Base-by-base conservation (phyloP, 1,140 invertebrate genomes). In the Papilio polytes region DNA sequence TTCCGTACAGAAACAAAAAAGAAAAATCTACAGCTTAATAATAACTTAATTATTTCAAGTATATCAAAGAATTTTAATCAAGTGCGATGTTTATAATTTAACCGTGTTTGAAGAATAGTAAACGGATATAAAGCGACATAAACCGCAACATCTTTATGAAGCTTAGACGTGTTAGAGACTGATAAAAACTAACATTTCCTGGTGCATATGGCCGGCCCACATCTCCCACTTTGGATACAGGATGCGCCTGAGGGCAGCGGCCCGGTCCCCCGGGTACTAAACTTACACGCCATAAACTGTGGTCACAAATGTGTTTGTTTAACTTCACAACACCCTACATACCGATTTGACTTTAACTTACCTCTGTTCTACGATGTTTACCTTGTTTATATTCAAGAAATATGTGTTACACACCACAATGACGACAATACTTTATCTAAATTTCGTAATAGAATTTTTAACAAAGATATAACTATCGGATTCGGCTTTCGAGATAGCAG, bases 161-260 rank as follows among this genome's bases (percentile, higher is more conserved):
- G 63, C 83, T 15, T 83, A 83, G 83, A 82, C 88, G 90, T 87
- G 86, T 85, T 85, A 88, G 86, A 92, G 90, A 92, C 89, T 85
- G 87, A 87, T 91, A 85, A 91, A 92, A 92, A 92, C 92, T 87
- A 83, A 90, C 91, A 92, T 93, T 92, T 89, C 92, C 91, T 88
- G 89, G 89, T 91, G 89, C 80, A 91, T 89, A 88, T 83, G 84
- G 82, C 84, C 84, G 87, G 83, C 86, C 87, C 84, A 90, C 89
- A 89, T 89, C 84, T 74, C 84, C 82, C 85, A 83, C 81, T 88
- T 84, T 81, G 88, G 86, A 90, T 86, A 91, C 91, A 92, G 92
- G 93, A 94, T 92, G 90, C 87, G 81, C 85, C 79, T 83, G 86
- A 91, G 93, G 90, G 90, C 92, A 92, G 83, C 87, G 92, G 85